Evolutionary conservation across 2,888 invertebrate genomes (phyloP).

Genomic region (Cephus rjabovi): DNA sequence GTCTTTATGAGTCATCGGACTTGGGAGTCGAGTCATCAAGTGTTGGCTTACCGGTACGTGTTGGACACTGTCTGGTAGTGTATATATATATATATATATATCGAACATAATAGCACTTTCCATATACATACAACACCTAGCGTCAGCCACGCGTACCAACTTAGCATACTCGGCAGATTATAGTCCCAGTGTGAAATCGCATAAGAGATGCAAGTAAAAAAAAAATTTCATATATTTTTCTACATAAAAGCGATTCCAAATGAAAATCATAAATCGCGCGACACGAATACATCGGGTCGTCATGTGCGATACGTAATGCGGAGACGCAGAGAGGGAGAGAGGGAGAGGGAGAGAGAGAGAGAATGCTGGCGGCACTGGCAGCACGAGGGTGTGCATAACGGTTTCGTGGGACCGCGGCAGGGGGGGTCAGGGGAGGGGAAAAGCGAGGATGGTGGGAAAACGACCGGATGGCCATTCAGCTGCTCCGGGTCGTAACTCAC

Average conservation of each 20-base stretch:
- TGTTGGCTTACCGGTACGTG: neutral
- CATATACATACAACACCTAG: neutral
- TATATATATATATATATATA: neutral
- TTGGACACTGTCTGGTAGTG: neutral
- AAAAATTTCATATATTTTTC: neutral
- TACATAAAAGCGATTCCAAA: neutral
- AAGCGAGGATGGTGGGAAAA: constrained; percentile 29
- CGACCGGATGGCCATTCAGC: constrained; percentile 36
- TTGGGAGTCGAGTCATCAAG: neutral
- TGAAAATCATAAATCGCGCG: neutral
- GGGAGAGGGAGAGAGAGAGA: too few species aligned
- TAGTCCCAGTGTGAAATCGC: neutral
- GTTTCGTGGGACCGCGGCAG: neutral
- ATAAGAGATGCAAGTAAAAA: neutral
- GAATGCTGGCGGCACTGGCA: neutral
- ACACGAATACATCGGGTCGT: too few species aligned
- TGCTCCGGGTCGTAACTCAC: constrained; percentile 43
- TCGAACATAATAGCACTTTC: neutral
- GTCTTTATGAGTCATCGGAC: neutral
- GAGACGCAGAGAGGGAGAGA: neutral
- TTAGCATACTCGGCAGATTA: neutral
- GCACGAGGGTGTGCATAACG: constrained; percentile 1
- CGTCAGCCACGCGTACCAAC: neutral
- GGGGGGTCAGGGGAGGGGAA: neutral
- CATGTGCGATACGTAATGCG: neutral